Evolutionary conservation across 1,140 invertebrate species (phyloP).

Genomic region (Euborellia annulipes): DNA sequence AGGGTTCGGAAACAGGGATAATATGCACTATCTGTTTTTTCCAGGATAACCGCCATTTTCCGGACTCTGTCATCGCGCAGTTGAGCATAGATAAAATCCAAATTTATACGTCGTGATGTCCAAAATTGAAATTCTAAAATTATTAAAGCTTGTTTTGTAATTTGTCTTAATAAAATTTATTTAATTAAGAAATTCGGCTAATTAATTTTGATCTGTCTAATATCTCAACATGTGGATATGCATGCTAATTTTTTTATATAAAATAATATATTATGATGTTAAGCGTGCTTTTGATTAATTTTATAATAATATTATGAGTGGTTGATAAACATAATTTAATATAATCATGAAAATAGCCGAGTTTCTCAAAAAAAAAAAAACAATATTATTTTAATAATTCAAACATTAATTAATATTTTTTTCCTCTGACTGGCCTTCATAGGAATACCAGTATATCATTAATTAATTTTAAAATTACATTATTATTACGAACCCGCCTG

Average conservation of each 20-base stretch:
- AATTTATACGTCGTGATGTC: conserved; percentile 49
- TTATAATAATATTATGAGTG: too few species aligned
- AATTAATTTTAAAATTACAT: neutral
- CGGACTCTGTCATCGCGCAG: conserved; percentile 60
- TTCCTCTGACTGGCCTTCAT: too few species aligned
- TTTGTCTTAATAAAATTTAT: too few species aligned
- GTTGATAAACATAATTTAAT: too few species aligned
- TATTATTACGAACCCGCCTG: conserved; percentile 42
- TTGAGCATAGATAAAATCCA: conserved; percentile 83
- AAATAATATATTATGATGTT: too few species aligned
- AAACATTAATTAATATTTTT: neutral
- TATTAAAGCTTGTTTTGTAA: conserved; percentile 19
- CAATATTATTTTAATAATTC: conserved; percentile 1
- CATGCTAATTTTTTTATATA: too few species aligned
- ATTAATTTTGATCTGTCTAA: too few species aligned
- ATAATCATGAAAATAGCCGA: too few species aligned
- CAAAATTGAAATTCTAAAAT: conserved; percentile 63
- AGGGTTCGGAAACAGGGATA: conserved; percentile 75
- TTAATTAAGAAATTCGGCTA: too few species aligned
- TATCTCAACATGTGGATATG: too few species aligned
- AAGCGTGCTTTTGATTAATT: too few species aligned
- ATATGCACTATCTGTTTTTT: conserved; percentile 82
- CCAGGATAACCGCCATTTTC: conserved; percentile 82
- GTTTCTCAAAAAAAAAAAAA: conserved; percentile 1
- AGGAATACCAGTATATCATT: conserved; percentile 1